Evolutionary conservation across 2,888 invertebrate genomes (phyloP).

Genomic region (Lasioglossum oenotherae): DNA sequence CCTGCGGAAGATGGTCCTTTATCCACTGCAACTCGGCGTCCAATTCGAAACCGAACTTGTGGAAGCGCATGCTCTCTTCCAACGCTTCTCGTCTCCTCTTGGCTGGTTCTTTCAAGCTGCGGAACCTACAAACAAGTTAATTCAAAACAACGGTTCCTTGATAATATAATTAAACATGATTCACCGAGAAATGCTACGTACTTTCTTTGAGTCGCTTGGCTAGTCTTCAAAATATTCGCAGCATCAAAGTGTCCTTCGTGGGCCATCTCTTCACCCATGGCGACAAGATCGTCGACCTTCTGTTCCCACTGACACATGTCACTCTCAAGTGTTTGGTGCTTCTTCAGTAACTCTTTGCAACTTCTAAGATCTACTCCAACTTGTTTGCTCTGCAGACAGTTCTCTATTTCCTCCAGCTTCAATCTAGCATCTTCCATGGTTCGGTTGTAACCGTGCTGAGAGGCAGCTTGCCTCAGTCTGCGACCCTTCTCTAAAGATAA

Average conservation of each 20-base stretch:
- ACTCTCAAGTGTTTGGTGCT: slow-evolving; percentile 94
- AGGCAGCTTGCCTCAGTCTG: slow-evolving; percentile 94
- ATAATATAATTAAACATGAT: neutral
- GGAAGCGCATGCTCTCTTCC: slow-evolving; percentile 93
- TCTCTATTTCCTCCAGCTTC: slow-evolving; percentile 94
- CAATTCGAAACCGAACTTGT: slow-evolving; percentile 97
- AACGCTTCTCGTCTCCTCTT: slow-evolving; percentile 90
- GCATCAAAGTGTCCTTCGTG: slow-evolving; percentile 98
- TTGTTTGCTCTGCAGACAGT: slow-evolving; percentile 91
- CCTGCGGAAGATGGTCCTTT: slow-evolving; percentile 93
- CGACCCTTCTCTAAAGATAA: slow-evolving; percentile 89
- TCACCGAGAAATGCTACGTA: slow-evolving; percentile 71
- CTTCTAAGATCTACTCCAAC: slow-evolving; percentile 95
- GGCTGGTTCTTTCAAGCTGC: slow-evolving; percentile 90
- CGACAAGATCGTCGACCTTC: slow-evolving; percentile 91
- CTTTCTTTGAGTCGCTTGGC: slow-evolving; percentile 90
- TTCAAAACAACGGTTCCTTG: neutral
- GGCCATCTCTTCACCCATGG: slow-evolving; percentile 94
- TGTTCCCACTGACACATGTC: slow-evolving; percentile 94
- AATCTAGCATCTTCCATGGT: slow-evolving; percentile 95
- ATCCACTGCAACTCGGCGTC: slow-evolving; percentile 98
- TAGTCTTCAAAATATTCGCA: slow-evolving; percentile 92
- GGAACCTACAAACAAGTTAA: slow-evolving; percentile 84
- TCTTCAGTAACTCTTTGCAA: slow-evolving; percentile 95
- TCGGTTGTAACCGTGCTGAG: slow-evolving; percentile 91